These are phyloP conservation scores for Popillia japonica DNA, from an alignment of 1,140 invertebrate genomes.

Conservation along the genomic window DNA sequence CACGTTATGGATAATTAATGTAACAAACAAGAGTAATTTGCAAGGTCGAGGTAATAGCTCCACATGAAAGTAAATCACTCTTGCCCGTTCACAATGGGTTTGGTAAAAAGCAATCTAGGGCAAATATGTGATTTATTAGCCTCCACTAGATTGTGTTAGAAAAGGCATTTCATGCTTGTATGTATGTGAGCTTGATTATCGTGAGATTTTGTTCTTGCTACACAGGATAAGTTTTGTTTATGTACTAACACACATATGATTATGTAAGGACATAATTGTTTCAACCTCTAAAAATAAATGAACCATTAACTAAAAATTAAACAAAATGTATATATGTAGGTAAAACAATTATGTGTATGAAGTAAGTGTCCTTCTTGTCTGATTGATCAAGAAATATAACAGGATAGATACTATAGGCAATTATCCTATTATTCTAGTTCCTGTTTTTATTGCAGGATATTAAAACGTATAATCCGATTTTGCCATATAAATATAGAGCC, in stretches of 20 bases:
- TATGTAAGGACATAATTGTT: too few relatives aligned
- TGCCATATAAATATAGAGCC: too few relatives aligned
- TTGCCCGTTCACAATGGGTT: conserved; percentile 20
- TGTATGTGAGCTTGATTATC: neutral
- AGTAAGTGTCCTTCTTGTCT: too few relatives aligned
- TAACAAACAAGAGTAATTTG: conserved; percentile 14
- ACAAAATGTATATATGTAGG: too few relatives aligned
- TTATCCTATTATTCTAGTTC: too few relatives aligned
- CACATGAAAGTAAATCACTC: conserved; percentile 24
- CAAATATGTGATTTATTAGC: conserved; percentile 9
- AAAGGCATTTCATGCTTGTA: neutral
- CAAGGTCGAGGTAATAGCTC: conserved; percentile 21
- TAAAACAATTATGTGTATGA: too few relatives aligned
- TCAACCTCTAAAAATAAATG: too few relatives aligned
- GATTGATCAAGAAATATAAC: too few relatives aligned
- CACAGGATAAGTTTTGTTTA: neutral
- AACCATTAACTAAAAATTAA: too few relatives aligned
- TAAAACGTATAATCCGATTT: too few relatives aligned
- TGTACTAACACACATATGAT: neutral
- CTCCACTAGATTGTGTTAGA: neutral
- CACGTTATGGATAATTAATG: neutral
- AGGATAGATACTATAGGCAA: too few relatives aligned
- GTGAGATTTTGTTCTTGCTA: neutral
- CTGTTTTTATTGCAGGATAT: too few relatives aligned
- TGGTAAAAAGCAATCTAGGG: conserved; percentile 1